Base-by-base conservation (phyloP, 2,888 invertebrate species). In the Thymelicus acteon region DNA sequence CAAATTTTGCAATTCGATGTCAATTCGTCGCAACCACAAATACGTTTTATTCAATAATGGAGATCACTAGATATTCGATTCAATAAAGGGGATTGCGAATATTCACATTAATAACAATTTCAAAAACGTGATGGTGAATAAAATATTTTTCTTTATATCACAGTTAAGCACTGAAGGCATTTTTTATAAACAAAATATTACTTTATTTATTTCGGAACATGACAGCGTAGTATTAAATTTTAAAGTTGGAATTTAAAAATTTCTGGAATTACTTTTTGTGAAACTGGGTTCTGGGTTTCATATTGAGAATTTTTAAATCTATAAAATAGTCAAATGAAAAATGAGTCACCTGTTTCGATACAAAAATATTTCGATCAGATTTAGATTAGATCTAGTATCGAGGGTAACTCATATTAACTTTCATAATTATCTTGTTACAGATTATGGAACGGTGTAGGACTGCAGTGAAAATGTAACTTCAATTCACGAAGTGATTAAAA, bases 391-490 rank as follows among this genome's bases (percentile, higher is more conserved):
- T 19, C 2, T 19, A 19, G 2, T 19, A 1, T 19, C 19, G 2
- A 19, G 19, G 1, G 2, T 19, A n/a, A 6, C 10, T 5, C 13
- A 48, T 48, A 54, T 54, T 24, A 54, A 54, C n/a, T 24, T 10
- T 24, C 7, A 44, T 2, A 15, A 10, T 19, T 19, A 44, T 61
- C 57, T 65, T 70, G 49, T 72, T 72, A n/a, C 72, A 72, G 72
- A 72, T 58, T 37, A 72, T 62, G 70, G 67, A 52, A 57, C 60
- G 71, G 15, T 65, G 65, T 60, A 58, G 64, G 37, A 54, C 60
- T 60, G 60, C 60, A 54, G 63, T 67, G 72, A 72, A 60, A 64
- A 68, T 72, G 64, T 68, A 54, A 68, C 57, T 44, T 54, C 54
- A 54, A 8, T 65, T 57, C 24, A 39, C n/a, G 54, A 39, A 65